phyloP scores from a whole-genome alignment of 2,797 vertebrate genomes.

The Scyliorhinus canicula region DNA sequence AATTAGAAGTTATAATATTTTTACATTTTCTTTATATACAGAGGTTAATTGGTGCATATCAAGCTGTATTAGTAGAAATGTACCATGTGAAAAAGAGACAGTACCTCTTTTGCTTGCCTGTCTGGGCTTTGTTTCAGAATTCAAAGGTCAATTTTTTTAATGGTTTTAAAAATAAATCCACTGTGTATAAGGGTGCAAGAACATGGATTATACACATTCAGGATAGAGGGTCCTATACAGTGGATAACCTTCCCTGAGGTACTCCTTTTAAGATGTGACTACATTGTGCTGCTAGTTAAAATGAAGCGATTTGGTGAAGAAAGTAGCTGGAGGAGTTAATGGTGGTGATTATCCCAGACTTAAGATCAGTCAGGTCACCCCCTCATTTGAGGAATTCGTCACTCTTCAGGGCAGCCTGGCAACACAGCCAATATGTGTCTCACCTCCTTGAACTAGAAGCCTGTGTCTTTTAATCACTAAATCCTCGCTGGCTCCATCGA shows the following conservation, averaged over 20 bases:
- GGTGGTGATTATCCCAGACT: neutral
- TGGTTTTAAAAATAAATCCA: slow-evolving; percentile 11
- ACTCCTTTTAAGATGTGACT: slow-evolving; percentile 1
- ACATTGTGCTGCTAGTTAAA: slow-evolving; percentile 17
- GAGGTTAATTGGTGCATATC: slow-evolving; percentile 36
- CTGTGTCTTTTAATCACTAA: slow-evolving; percentile 13
- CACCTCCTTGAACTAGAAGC: neutral
- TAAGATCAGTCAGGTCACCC: neutral
- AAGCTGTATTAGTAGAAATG: slow-evolving; percentile 35
- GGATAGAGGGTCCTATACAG: neutral
- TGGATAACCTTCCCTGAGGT: neutral
- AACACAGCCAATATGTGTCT: neutral
- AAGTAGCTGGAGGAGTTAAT: neutral
- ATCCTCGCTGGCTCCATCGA: neutral
- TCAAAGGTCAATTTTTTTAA: slow-evolving; percentile 27
- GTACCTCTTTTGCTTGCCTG: slow-evolving; percentile 33
- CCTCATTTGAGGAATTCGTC: neutral
- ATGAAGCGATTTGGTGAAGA: neutral
- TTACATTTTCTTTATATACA: slow-evolving; percentile 38
- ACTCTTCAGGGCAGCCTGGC: neutral
- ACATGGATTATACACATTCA: neutral
- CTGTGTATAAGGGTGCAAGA: neutral
- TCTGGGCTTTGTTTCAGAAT: slow-evolving; percentile 10
- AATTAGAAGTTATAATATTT: slow-evolving; percentile 39
- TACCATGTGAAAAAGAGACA: slow-evolving; percentile 31